Percentiles rank a stretch among this genome's conserved stretches.
phyloP scores from a whole-genome alignment of 2,113 vertebrate genomes.

The Sigmodon hispidus region DNA sequence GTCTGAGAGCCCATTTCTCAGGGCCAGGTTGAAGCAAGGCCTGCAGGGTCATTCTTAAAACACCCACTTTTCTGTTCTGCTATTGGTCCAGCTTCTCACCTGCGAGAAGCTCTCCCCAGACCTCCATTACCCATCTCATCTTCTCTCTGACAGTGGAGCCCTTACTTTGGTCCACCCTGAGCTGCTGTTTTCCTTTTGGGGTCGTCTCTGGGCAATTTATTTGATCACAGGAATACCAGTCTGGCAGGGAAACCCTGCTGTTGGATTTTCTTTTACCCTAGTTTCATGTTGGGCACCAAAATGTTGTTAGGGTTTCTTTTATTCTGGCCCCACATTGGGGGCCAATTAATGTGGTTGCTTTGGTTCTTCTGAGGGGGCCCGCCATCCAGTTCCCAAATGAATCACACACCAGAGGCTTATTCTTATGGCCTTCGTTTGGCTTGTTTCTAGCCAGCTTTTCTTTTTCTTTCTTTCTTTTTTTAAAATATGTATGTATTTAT shows the following conservation, averaged over 20 bases:
- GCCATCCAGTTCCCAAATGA: no score
- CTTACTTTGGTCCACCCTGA: not conserved
- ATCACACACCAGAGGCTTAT: no score
- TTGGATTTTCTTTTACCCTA: no score
- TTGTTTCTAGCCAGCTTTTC: no score
- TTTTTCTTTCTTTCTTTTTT: no score
- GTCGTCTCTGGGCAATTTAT: not conserved
- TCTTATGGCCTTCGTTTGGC: no score
- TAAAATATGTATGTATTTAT: no score
- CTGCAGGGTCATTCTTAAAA: not conserved
- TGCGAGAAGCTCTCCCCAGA: not conserved
- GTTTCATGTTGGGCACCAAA: no score
- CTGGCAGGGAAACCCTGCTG: not conserved
- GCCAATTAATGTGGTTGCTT: no score
- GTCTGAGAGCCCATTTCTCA: not conserved
- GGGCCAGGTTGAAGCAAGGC: not conserved
- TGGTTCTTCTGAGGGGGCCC: no score
- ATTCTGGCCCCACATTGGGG: no score
- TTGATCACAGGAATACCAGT: not conserved
- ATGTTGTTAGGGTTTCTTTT: no score
- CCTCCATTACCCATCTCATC: not conserved
- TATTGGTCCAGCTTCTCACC: not conserved
- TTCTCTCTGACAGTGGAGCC: not conserved
- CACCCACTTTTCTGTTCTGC: not conserved
- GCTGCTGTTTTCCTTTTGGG: not conserved